phyloP scores from a whole-genome alignment of 2,888 invertebrate genomes.

The Gordius sp. region DNA sequence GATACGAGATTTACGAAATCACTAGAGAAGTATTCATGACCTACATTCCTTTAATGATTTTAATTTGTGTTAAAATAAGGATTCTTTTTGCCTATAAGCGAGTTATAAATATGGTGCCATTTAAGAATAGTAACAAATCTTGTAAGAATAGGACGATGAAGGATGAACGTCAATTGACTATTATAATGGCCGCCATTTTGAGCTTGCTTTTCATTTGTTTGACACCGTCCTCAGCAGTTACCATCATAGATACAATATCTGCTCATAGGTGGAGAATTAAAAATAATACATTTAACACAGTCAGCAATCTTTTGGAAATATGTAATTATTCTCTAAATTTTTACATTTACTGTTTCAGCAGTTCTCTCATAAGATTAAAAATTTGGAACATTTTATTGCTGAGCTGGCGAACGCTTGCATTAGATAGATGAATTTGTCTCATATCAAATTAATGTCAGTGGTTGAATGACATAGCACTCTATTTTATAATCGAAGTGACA shows the following conservation, averaged over 20 bases:
- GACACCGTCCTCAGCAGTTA: background rate
- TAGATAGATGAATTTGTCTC: no score
- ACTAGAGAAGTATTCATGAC: background rate
- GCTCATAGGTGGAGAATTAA: background rate
- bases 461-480: no score
- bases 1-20: background rate
- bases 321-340: background rate
- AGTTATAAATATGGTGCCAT: background rate
- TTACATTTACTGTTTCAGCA: constrained; percentile 6
- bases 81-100: background rate
- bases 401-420: no score
- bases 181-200: background rate
- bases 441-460: no score
- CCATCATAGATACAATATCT: background rate
- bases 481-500: no score
- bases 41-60: background rate
- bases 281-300: background rate
- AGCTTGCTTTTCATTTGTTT: background rate
- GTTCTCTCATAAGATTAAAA: background rate
- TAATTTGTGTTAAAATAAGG: background rate
- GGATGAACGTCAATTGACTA: background rate
- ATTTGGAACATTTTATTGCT: no score
- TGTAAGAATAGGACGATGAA: background rate
- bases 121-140: background rate
- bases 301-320: background rate